Base-by-base conservation (phyloP, 53 echinoderm and acorn worm species). In the Temnopleurus reevesii region DNA sequence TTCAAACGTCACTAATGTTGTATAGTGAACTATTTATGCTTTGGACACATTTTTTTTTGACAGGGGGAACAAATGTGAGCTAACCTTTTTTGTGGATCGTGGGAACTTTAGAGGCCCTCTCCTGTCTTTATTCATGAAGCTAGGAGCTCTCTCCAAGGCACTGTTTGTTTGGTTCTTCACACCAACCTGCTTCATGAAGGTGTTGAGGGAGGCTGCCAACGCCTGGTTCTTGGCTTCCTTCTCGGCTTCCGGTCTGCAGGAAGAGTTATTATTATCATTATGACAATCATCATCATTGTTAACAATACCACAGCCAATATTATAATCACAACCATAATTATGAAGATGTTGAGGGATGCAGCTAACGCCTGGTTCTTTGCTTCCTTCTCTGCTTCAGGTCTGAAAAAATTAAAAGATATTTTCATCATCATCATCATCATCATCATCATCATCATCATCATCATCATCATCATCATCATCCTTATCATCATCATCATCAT, bases 131-230 rank as follows among this genome's bases (percentile, higher is more conserved):
- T 84, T 91, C 34, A 95, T 93, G 66, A 97, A 97, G 89, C 95
- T 95, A 25, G 95, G 94, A 26, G 92, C 91, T 51, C 97, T 88
- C 53, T 97, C 97, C 13, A 97, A 66, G 49, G 95, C 77, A 79
- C 91, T 91, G 82, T 93, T 95, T 30, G 90, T 90, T 35, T 90
- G 89, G 43, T 92, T 92, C 61, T 90, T 92, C n/a, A 97, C 97
- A 21, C 97, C 97, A 10, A 89, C 91, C 41, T 95, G 95, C 83
- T 93, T 95, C 93, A 97, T 91, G 84, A 97, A 97, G 59, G 97
- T 97, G 18, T 90, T 94, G 46, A 97, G 90, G 15, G 94, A 91
- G 26, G 95, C 91, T 4, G 97, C 97, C 57, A 97, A 77, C 89
- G 97, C 97, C 35, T 92, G 90, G 49, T 97, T 95, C 86, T 94